phyloP scores from a whole-genome alignment of 1,140 invertebrate genomes.

The Ridgeia piscesae region DNA sequence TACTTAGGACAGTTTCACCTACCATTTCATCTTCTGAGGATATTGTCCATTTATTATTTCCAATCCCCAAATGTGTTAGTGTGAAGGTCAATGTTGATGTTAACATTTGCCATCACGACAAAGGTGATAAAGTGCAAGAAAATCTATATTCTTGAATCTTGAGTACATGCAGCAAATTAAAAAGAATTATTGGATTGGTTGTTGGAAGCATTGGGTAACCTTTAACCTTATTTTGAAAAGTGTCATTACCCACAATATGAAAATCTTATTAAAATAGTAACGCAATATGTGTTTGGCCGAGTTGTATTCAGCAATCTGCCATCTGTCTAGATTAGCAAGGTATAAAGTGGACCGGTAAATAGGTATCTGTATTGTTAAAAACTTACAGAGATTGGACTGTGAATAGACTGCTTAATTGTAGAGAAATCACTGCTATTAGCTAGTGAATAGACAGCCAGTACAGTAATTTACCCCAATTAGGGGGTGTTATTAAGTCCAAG shows the following conservation, averaged over 20 bases:
- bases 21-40: background rate
- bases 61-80: background rate
- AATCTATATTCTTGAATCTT: background rate
- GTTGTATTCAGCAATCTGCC: background rate
- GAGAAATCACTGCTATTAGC: background rate
- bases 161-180: background rate
- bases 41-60: background rate
- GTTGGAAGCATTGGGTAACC: background rate
- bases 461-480: background rate
- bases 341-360: background rate
- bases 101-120: background rate
- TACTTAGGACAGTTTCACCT: background rate
- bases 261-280: background rate
- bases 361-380: background rate
- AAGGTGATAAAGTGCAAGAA: background rate
- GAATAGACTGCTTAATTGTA: background rate
- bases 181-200: background rate
- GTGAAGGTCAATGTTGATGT: background rate
- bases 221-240: background rate
- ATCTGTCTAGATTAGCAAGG: background rate
- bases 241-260: background rate
- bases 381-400: background rate
- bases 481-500: background rate
- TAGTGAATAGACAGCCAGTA: background rate
- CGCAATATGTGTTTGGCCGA: background rate